Percentiles rank a stretch among this genome's conserved stretches.
phyloP scores from a whole-genome alignment of 2,888 invertebrate species.

The Crepidodera aurea region DNA sequence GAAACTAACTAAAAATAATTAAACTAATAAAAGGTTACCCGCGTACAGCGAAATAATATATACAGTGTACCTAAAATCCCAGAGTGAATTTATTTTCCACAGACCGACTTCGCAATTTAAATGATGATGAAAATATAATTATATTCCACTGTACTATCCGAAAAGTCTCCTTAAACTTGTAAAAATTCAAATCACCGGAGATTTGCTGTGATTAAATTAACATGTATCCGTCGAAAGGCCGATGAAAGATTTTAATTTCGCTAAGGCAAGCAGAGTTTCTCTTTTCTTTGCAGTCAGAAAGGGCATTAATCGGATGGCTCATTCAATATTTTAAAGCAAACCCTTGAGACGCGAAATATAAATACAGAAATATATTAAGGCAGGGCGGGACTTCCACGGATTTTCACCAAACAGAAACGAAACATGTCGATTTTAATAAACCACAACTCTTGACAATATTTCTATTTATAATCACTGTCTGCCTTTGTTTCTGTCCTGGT shows the following conservation, averaged over 20 bases:
- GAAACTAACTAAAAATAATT: slow-evolving; percentile 4
- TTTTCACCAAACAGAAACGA: too few relatives aligned
- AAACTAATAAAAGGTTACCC: slow-evolving; percentile 9
- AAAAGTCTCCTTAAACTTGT: neutral
- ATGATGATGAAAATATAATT: slow-evolving; percentile 14
- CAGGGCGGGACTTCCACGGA: neutral
- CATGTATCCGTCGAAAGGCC: slow-evolving; percentile 27
- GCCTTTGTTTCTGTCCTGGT: too few relatives aligned
- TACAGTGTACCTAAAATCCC: neutral
- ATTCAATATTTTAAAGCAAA: slow-evolving; percentile 35
- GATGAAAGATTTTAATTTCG: slow-evolving; percentile 34
- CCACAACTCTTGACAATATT: too few relatives aligned
- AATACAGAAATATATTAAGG: neutral
- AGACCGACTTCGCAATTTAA: slow-evolving; percentile 8
- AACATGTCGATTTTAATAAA: too few relatives aligned
- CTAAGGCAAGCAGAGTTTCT: slow-evolving; percentile 23
- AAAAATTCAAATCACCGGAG: slow-evolving; percentile 31
- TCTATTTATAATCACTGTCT: too few relatives aligned
- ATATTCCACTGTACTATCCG: neutral
- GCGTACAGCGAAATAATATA: neutral
- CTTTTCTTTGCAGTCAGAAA: slow-evolving; percentile 18
- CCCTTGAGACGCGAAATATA: slow-evolving; percentile 13
- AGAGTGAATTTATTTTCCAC: slow-evolving; percentile 3
- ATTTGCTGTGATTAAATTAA: slow-evolving; percentile 36
- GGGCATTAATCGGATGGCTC: slow-evolving; percentile 34